phyloP scores from a whole-genome alignment of 2,888 invertebrate genomes.

The Agonopterix heracliana region DNA sequence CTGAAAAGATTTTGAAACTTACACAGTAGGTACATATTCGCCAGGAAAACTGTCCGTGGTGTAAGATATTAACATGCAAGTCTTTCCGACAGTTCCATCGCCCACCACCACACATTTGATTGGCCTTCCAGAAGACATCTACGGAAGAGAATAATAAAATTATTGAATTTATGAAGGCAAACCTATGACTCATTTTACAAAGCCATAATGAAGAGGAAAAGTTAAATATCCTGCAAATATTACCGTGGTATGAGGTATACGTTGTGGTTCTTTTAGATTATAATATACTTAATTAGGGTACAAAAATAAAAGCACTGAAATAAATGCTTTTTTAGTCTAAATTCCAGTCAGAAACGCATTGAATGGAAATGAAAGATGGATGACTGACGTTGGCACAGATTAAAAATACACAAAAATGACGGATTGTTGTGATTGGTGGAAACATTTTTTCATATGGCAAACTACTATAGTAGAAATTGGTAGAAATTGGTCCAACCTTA shows the following conservation, averaged over 20 bases:
- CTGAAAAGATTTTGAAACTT: constrained; percentile 57
- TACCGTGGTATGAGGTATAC: constrained; percentile 1
- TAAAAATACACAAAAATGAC: background rate
- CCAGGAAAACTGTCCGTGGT: constrained; percentile 95
- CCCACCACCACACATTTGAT: constrained; percentile 95
- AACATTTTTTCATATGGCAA: no score
- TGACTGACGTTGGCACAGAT: constrained; percentile 2
- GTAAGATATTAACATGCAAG: constrained; percentile 95
- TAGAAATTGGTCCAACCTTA: no score
- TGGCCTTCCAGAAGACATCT: constrained; percentile 94
- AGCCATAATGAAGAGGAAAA: constrained; percentile 37
- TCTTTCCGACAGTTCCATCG: constrained; percentile 95
- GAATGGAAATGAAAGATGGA: constrained; percentile 10
- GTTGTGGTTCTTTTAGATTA: background rate
- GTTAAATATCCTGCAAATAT: background rate
- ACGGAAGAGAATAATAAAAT: constrained; percentile 31
- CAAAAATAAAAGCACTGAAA: constrained; percentile 3
- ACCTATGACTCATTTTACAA: constrained; percentile 57
- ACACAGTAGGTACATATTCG: constrained; percentile 97
- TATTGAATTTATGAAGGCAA: constrained; percentile 37
- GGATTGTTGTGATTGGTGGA: no score
- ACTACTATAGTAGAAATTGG: no score
- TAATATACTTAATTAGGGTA: background rate
- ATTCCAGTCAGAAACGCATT: constrained; percentile 7
- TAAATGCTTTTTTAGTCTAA: constrained; percentile 4